phyloP scores from a whole-genome alignment of 64 coral and sea anemone species.

The Montipora foliosa region DNA sequence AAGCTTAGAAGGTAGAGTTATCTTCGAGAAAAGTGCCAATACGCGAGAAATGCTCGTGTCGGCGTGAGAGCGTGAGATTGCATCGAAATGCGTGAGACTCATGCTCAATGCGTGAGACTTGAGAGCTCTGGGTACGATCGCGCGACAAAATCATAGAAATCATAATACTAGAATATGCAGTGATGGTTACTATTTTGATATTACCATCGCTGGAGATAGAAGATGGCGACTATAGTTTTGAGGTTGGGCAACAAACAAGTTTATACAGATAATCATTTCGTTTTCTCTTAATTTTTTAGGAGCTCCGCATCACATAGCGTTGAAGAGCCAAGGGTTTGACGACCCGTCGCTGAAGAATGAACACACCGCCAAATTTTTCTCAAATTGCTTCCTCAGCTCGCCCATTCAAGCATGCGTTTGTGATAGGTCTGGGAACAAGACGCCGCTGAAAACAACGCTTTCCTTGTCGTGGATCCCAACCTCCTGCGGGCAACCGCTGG shows the following conservation, averaged over 20 bases:
- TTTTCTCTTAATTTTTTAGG: conserved; percentile 28
- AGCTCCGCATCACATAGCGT: conserved; percentile 82
- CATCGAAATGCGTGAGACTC: no score
- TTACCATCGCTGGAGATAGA: background rate
- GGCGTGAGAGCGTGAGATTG: no score
- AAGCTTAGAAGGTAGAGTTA: no score
- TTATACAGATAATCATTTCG: background rate
- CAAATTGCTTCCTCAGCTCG: conserved; percentile 63
- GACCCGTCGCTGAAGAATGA: conserved; percentile 51
- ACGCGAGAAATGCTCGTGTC: no score
- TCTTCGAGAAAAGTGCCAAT: no score
- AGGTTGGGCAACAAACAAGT: no score
- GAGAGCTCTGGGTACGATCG: no score
- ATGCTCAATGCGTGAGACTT: no score
- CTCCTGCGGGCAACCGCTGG: conserved; percentile 47
- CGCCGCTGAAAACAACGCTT: conserved; percentile 74
- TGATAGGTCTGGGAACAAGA: conserved; percentile 80
- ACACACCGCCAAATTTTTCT: conserved; percentile 61
- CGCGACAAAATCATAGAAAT: no score
- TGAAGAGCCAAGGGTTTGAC: conserved; percentile 86
- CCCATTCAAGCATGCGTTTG: conserved; percentile 74
- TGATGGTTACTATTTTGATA: background rate
- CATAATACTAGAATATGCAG: no score
- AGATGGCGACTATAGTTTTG: no score
- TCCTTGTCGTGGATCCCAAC: conserved; percentile 66